Conservation (phyloP, 2,113 vertebrate species). For the Calonectris borealis region DNA sequence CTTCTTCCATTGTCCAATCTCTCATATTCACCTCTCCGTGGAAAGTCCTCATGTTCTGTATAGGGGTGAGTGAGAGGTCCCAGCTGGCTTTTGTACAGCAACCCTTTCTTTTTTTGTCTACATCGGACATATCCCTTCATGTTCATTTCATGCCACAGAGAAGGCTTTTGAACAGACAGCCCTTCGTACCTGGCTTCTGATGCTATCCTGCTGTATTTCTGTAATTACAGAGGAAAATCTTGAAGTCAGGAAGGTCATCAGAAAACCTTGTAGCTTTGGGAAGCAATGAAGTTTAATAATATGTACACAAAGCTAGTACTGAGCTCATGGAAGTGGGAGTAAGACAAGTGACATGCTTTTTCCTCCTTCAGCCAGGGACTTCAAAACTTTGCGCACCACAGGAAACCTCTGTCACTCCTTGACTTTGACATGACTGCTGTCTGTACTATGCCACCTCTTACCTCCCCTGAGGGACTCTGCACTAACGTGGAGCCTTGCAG, state of each 20-base stretch:
- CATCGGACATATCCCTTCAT: accelerated
- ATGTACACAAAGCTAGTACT: neutral
- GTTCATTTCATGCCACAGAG: neutral
- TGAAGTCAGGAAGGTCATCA: neutral
- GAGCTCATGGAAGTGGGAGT: neutral
- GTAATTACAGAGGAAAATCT: neutral
- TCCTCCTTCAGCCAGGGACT: neutral
- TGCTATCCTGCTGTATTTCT: neutral
- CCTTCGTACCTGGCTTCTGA: neutral
- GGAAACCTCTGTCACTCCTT: neutral
- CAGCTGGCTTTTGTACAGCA: neutral
- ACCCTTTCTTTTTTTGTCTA: neutral
- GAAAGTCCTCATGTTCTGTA: neutral
- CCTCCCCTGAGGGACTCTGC: neutral
- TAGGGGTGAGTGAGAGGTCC: neutral
- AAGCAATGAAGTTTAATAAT: neutral
- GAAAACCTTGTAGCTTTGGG: neutral
- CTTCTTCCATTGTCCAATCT: neutral
- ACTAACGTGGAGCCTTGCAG: neutral
- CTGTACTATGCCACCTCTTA: neutral
- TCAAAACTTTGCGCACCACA: neutral
- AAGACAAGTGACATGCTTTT: neutral
- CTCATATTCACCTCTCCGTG: neutral
- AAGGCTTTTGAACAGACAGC: neutral
- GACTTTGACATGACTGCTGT: neutral